Base-by-base conservation (phyloP, 1,140 invertebrate genomes). In the Nasonia vitripennis region DNA sequence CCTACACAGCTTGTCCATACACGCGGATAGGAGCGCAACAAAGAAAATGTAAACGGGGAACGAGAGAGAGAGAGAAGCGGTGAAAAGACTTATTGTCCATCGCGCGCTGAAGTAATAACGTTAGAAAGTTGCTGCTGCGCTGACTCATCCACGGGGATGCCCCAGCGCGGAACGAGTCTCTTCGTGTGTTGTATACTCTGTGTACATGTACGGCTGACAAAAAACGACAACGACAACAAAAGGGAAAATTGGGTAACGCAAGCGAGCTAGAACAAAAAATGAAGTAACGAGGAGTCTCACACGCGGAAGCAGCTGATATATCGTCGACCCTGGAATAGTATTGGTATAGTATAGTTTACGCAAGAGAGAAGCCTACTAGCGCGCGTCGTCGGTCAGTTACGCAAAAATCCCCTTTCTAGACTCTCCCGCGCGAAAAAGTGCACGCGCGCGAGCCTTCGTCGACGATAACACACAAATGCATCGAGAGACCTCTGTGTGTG, bases 371-470 rank as follows among this genome's bases (percentile, higher is more conserved):
- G 74, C 81, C 81, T 68, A 37, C 27, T 27, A 27, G 27, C 27
- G 34, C 34, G 41, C 70, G 17, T 41, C 14, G 17, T 41, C 14
- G n/a, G 79, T 51, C 27, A 73, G 68, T 81, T 83, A 75, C 45
- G 81, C 51, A 67, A 83, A 83, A 77, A 75, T 67, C 73, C 51
- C 71, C 51, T 83, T 83, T 77, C 81, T 81, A 70, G n/a, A 70
- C 20, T 10, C n/a, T 11, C 67, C 9, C 10, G 23, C 17, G 23
- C 2, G 6, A 23, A 70, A 70, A 70, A 10, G 11, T 70, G 67
- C 67, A 70, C 1, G 17, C 10, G 23, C 0, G 3, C 23, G 23
- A 23, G 23, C 23, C 17, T 80, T 27, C 27, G 27, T 27, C 27
- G 27, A 27, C 27, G 27, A 27, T 27, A 27, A 27, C 1, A 27